These are phyloP conservation scores for Blastobasis adustella DNA, from an alignment of 2,888 invertebrate genomes.

Conservation along the genomic window DNA sequence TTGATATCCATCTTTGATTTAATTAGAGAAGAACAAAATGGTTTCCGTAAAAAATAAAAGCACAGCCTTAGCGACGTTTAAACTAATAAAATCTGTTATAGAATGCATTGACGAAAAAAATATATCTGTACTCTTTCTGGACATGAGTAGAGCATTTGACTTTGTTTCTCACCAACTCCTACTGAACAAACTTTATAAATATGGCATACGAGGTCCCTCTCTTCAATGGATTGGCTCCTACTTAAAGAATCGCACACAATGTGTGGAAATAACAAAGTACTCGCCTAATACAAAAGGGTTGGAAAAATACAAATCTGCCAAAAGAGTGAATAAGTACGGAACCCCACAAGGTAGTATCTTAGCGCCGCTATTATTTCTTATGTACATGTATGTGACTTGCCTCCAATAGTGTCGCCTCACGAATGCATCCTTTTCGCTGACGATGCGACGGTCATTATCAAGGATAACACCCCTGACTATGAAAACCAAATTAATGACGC, in stretches of 20 bases:
- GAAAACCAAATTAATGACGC: too few relatives aligned
- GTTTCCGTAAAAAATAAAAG: not conserved
- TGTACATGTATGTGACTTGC: too few relatives aligned
- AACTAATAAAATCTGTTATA: not conserved
- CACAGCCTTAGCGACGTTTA: not conserved
- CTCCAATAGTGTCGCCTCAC: too few relatives aligned
- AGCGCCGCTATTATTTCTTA: too few relatives aligned
- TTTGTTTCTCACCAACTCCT: not conserved
- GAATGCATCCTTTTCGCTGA: too few relatives aligned
- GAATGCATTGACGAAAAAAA: not conserved
- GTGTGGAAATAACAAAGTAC: not conserved
- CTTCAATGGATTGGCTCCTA: not conserved
- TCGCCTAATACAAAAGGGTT: too few relatives aligned
- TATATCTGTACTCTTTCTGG: not conserved
- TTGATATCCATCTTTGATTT: not conserved
- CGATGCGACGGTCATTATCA: too few relatives aligned
- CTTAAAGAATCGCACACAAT: not conserved
- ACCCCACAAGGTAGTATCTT: too few relatives aligned
- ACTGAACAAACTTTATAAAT: not conserved
- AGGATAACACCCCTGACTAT: too few relatives aligned
- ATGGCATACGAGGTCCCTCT: not conserved
- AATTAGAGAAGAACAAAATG: conserved; percentile 1
- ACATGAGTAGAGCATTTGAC: not conserved
- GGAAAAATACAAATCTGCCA: too few relatives aligned
- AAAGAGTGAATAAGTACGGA: too few relatives aligned